These are phyloP conservation scores for Sakesphorus luctuosus DNA, from an alignment of 2,113 vertebrate species.

Conservation along the genomic window DNA sequence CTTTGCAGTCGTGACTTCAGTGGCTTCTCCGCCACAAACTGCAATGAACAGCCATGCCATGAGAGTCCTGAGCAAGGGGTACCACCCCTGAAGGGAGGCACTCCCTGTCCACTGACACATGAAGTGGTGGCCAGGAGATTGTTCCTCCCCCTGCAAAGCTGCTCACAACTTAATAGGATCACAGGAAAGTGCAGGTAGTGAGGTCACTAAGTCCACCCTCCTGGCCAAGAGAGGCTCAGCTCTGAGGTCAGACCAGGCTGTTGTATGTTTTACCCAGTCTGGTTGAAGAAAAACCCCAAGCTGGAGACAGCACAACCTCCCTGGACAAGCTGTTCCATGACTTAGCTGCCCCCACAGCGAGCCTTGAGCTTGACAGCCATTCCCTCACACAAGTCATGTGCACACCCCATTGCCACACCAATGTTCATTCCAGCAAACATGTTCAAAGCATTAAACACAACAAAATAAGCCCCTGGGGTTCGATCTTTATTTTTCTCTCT, in stretches of 20 bases:
- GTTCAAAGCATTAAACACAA: slow-evolving; percentile 10
- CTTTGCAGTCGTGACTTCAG: neutral
- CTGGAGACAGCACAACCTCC: neutral
- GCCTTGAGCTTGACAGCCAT: neutral
- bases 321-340: neutral
- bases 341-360: neutral
- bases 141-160: neutral
- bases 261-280: neutral
- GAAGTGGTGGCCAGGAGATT: neutral
- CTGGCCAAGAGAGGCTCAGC: neutral
- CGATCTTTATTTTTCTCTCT: neutral
- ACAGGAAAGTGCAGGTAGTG: neutral
- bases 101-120: neutral
- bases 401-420: neutral
- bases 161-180: slow-evolving; percentile 14
- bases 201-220: neutral
- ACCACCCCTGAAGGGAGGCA: neutral
- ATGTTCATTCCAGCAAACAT: neutral
- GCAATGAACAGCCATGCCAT: fast-evolving
- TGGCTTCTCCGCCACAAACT: neutral
- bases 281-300: neutral
- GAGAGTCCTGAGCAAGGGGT: neutral
- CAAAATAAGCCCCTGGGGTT: neutral
- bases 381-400: neutral
- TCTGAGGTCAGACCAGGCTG: neutral